These are phyloP conservation scores for Orbicella faveolata DNA, from an alignment of 64 coral and sea anemone genomes.

Conservation along the genomic window DNA sequence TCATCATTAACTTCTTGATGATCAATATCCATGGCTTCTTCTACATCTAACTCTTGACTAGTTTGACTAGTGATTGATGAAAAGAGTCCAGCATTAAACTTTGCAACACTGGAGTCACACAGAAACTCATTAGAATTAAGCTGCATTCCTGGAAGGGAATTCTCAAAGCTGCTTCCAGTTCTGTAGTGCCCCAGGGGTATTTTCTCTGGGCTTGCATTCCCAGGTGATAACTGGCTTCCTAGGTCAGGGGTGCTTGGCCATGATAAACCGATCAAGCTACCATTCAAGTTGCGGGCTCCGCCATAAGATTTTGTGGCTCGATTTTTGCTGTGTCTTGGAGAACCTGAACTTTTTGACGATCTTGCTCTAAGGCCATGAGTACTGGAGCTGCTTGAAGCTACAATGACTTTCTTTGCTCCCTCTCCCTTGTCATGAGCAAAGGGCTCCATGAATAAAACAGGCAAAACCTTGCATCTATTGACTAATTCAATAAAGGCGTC, in stretches of 20 bases:
- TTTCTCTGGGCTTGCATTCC: constrained; percentile 17
- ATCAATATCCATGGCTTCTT: constrained; percentile 93
- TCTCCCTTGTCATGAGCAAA: constrained; percentile 13
- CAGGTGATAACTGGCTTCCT: neutral
- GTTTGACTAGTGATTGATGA: constrained; percentile 1
- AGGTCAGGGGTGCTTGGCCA: neutral
- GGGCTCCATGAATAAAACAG: neutral
- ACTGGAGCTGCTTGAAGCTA: neutral
- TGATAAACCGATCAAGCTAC: neutral
- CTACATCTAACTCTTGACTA: constrained; percentile 34
- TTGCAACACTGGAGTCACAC: constrained; percentile 3
- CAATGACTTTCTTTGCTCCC: constrained; percentile 42
- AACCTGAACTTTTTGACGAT: neutral
- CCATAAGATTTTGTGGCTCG: neutral
- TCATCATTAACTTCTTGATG: constrained; percentile 71
- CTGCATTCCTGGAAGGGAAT: neutral
- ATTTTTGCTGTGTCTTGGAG: neutral
- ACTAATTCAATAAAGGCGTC: neutral
- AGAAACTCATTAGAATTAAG: constrained; percentile 8
- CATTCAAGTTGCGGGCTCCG: neutral
- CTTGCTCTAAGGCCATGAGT: constrained; percentile 15
- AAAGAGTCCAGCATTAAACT: constrained; percentile 41
- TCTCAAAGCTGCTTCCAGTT: neutral
- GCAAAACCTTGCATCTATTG: neutral
- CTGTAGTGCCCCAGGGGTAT: constrained; percentile 10